Percentiles rank a stretch among this genome's conserved stretches.
Evolutionary conservation across 1,140 invertebrate genomes (phyloP).

Genomic region (Drosophila pseudoananassae): DNA sequence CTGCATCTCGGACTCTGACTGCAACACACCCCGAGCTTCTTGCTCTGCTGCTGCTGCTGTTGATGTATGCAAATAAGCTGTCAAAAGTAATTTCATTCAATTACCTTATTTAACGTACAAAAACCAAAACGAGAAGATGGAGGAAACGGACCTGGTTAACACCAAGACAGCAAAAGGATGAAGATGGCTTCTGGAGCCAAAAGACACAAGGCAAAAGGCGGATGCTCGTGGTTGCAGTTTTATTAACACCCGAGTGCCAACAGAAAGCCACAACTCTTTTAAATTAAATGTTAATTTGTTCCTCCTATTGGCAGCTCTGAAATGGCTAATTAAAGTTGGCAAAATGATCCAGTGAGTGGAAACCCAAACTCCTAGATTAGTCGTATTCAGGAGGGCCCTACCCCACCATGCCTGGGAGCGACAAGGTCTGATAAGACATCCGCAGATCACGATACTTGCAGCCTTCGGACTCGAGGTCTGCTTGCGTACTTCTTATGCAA

Average conservation of each 20-base stretch:
- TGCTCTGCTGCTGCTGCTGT: slow-evolving; percentile 54
- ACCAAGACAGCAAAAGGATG: slow-evolving; percentile 35
- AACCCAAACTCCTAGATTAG: too few relatives aligned
- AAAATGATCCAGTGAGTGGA: slow-evolving; percentile 41
- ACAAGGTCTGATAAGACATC: slow-evolving; percentile 48
- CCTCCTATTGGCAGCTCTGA: neutral
- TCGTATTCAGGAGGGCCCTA: too few relatives aligned
- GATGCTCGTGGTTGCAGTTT: slow-evolving; percentile 53
- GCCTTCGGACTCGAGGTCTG: slow-evolving; percentile 34
- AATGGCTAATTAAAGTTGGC: slow-evolving; percentile 61
- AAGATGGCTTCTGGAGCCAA: slow-evolving; percentile 42
- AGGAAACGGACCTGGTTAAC: slow-evolving; percentile 5
- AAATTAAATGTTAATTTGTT: too few relatives aligned
- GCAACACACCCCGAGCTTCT: neutral
- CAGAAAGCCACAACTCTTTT: neutral
- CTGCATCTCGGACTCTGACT: slow-evolving; percentile 30
- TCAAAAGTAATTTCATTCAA: slow-evolving; percentile 83
- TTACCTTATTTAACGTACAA: slow-evolving; percentile 79
- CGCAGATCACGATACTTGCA: slow-evolving; percentile 23
- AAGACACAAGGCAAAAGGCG: slow-evolving; percentile 15
- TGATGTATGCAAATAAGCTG: slow-evolving; percentile 83
- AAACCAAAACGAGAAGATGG: slow-evolving; percentile 32
- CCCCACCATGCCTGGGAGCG: slow-evolving; percentile 1
- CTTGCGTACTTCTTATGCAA: slow-evolving; percentile 79
- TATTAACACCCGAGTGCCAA: slow-evolving; percentile 31